These are phyloP conservation scores for Aspiorhynchus laticeps DNA, from an alignment of 2,113 vertebrate species.

Conservation along the genomic window DNA sequence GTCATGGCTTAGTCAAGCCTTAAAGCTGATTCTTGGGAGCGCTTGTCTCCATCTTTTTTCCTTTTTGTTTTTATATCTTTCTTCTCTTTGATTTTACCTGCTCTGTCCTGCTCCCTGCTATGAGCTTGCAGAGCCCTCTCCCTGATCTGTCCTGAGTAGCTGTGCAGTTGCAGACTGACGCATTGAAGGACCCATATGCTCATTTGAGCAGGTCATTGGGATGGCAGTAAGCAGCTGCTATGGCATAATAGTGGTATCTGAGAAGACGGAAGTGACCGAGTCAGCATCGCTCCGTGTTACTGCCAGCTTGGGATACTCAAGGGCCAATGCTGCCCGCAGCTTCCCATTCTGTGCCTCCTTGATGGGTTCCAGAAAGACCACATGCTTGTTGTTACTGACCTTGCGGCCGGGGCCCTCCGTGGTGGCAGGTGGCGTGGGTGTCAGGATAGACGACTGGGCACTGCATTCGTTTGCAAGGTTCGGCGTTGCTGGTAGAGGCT, in stretches of 20 bases:
- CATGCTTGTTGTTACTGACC: constrained; percentile 86
- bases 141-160: constrained; percentile 53
- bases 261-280: constrained; percentile 85
- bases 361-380: constrained; percentile 92
- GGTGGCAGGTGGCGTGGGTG: constrained; percentile 77
- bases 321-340: constrained; percentile 72
- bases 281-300: constrained; percentile 80
- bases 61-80: constrained; percentile 10
- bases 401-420: constrained; percentile 81
- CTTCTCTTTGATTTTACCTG: constrained; percentile 3
- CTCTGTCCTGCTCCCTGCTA: constrained; percentile 31
- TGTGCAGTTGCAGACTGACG: constrained; percentile 43
- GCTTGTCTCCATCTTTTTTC: constrained; percentile 18
- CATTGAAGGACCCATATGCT: constrained; percentile 31
- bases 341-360: constrained; percentile 86
- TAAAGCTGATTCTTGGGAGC: constrained; percentile 40
- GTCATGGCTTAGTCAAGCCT: constrained; percentile 26
- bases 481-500: constrained; percentile 55
- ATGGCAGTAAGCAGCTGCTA: constrained; percentile 61
- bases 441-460: constrained; percentile 87
- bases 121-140: constrained; percentile 21
- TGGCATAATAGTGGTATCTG: constrained; percentile 84
- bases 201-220: constrained; percentile 31
- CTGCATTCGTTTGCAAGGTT: constrained; percentile 80
- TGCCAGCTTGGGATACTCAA: constrained; percentile 68